Base-by-base conservation (phyloP, 1,140 invertebrate genomes). In the Achatina immaculata region DNA sequence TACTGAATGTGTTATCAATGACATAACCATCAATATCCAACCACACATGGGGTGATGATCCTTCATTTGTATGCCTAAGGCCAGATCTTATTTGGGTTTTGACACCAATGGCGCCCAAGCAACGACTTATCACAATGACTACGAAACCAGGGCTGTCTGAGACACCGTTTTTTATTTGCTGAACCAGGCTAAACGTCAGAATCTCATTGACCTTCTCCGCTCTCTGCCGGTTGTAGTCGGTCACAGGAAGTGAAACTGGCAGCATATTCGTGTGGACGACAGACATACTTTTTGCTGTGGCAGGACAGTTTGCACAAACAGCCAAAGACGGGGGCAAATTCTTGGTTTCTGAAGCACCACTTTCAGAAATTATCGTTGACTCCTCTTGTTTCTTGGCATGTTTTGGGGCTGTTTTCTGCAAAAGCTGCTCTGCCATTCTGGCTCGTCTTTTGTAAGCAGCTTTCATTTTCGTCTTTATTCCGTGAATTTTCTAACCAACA, bases 1-100 rank as follows among this genome's bases (percentile, higher is more conserved):
- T 68, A 58, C 68, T 45, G 45, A 45, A 68, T n/a, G 58, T 31
- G 31, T 78, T 78, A 48, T 78, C 76, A 66, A 78, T 78, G 6
- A 68, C 31, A 34, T 43, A 45, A 1, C 43, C 58, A 1, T 78
- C 43, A 36, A 78, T 78, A 42, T n/a, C 38, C 3, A 78, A 62
- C 76, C 76, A 78, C 19, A 78, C 38, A 68, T 78, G 76, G 24
- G 76, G 76, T 14, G 14, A 14, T 19, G 45, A n/a, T 19, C 2
- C 24, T 4, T 24, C n/a, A 42, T 43, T 34, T 1, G 28, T 36
- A 19, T 48, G 24, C 11, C 76, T 66, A 21, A 68, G 31, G 31
- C 76, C 76, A 68, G 6, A 68, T 16, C 16, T 62, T 62, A 78
- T 28, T 7, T 45, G 38, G 51, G 28, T 42, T 4, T 43, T 21